Evolutionary conservation across 2,113 vertebrate genomes (phyloP), one percentile per base, ranked within the genome.

Genomic region (Sinosuthora webbiana): DNA sequence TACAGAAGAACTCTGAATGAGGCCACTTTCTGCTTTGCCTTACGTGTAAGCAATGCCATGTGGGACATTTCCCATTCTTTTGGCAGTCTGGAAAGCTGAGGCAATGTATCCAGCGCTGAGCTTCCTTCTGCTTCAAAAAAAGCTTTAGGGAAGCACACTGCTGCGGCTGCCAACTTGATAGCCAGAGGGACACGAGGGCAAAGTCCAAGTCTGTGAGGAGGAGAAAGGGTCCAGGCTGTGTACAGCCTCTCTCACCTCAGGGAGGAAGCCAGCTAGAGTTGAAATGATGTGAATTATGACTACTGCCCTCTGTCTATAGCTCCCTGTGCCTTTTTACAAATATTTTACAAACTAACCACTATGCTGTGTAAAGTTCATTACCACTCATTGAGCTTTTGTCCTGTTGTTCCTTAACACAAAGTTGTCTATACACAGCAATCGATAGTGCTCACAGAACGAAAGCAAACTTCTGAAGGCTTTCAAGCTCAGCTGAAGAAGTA

Each of bases 131-230:
- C 17, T 79, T 53, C 78, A 74, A 71, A 65, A 78, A 78, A 35
- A 70, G 25, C 19, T 44, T 83, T 50, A 91, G 67, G 78, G 83
- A 71, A 12, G 24, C 45, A 62, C 4, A 0, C 41, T 45, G 87
- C 28, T 7, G 11, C 30, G 76, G 63, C 53, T 80, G 67, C 52
- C 37, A 9, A 30, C 49, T 83, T 31, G 30, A 33, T 5, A 55
- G 25, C 33, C 80, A 79, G 44, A 27, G 10, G 76, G 35, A 82
- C 70, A 75, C 13, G 30, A 97, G 96, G 74, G 39, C 12, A 12
- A 50, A 39, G 55, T 59, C 73, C 81, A n/a, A 27, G 63, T 94
- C 91, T 95, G 53, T 5, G 11, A 94, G 90, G 67, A 97, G 92
- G 57, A 50, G 85, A 96, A 91, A 74, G 59, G 19, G 83, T 90